phyloP scores from a whole-genome alignment of 2,888 invertebrate species.

The Lasioglossum villosulum region DNA sequence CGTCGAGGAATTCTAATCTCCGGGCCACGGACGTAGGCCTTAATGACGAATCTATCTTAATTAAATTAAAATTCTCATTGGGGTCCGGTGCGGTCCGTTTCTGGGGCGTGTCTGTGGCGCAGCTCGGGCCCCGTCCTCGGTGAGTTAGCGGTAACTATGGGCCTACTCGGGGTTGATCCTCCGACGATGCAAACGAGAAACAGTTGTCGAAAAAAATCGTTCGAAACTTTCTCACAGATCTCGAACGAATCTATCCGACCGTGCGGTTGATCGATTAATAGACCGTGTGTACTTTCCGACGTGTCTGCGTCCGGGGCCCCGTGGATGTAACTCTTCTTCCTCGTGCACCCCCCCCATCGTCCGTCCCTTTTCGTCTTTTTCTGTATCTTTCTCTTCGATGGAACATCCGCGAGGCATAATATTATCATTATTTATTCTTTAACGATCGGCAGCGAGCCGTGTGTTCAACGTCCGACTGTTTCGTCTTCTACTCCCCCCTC shows the following conservation, averaged over 20 bases:
- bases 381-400: constrained; percentile 20
- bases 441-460: constrained; percentile 74
- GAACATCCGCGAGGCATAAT: constrained; percentile 75
- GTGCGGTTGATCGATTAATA: constrained; percentile 50
- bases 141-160: constrained; percentile 42
- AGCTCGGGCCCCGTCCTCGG: constrained; percentile 25
- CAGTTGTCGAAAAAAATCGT: constrained; percentile 46
- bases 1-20: constrained; percentile 69
- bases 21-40: constrained; percentile 62
- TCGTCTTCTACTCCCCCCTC: neutral
- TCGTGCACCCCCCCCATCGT: neutral
- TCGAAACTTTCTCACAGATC: constrained; percentile 47
- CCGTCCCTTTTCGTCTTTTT: neutral
- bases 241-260: constrained; percentile 66
- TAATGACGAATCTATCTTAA: constrained; percentile 81
- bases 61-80: constrained; percentile 82
- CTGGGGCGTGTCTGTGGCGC: constrained; percentile 72
- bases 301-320: constrained; percentile 39
- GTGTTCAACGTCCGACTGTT: constrained; percentile 26
- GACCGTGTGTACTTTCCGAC: constrained; percentile 65
- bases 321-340: neutral
- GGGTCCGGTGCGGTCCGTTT: constrained; percentile 49
- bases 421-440: constrained; percentile 80
- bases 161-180: neutral
- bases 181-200: constrained; percentile 5